Conservation (phyloP, 2,113 vertebrate species). For the Pelecanoides urinatrix region DNA sequence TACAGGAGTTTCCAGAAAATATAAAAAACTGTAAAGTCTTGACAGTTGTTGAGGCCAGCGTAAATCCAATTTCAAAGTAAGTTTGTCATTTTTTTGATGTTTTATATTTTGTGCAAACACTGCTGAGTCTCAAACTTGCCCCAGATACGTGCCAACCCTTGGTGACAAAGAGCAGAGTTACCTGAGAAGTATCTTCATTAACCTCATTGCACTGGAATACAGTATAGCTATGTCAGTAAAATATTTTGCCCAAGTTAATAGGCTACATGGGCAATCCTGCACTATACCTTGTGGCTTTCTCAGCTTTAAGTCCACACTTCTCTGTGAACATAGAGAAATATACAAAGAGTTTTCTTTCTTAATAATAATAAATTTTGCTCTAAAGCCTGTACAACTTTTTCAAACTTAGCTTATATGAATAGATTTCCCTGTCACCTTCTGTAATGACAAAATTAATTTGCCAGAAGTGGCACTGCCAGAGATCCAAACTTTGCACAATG, state of each 20-base stretch:
- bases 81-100: constrained; percentile 25
- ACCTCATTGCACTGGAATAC: neutral
- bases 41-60: constrained; percentile 93
- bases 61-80: constrained; percentile 99
- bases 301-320: neutral
- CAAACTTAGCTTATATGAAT: neutral
- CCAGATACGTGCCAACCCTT: neutral
- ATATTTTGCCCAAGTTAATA: neutral
- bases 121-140: neutral
- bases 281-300: neutral
- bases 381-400: neutral
- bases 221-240: neutral
- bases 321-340: neutral
- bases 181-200: neutral
- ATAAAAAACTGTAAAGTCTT: constrained; percentile 98
- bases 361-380: neutral
- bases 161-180: neutral
- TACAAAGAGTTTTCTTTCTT: neutral
- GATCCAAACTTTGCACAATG: rapidly evolving
- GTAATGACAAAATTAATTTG: neutral
- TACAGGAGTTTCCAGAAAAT: constrained; percentile 99
- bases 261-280: neutral
- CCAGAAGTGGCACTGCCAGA: neutral
- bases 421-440: neutral
- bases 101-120: neutral